Evolutionary conservation across 2,797 vertebrate genomes (phyloP).

Genomic region (Cephalopachus bancanus): DNA sequence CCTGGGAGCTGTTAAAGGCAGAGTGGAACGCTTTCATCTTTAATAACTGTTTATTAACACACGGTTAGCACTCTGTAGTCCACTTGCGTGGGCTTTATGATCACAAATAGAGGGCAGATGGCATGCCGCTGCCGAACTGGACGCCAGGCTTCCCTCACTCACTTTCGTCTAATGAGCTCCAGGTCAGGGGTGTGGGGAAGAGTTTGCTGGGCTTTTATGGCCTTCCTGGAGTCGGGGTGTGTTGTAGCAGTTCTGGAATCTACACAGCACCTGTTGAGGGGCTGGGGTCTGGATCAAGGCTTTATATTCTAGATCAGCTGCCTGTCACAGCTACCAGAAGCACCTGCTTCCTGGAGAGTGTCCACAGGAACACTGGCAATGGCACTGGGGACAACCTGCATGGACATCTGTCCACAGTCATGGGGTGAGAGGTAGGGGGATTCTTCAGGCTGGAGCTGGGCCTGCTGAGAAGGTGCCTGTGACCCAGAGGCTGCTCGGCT

Average conservation of each 20-base stretch:
- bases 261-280: background rate
- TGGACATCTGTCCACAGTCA: background rate
- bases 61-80: background rate
- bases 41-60: slow-evolving; percentile 61
- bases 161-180: background rate
- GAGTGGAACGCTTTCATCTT: slow-evolving; percentile 46
- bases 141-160: background rate
- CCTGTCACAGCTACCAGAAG: background rate
- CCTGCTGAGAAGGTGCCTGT: background rate
- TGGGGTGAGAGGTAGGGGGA: rapidly evolving
- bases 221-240: background rate
- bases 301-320: background rate
- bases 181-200: background rate
- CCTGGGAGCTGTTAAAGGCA: slow-evolving; percentile 49
- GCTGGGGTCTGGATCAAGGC: background rate
- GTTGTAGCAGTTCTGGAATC: background rate
- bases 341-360: background rate
- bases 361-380: background rate
- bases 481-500: background rate
- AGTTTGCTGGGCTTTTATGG: background rate
- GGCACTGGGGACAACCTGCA: background rate
- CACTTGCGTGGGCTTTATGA: slow-evolving; percentile 1
- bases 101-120: slow-evolving; percentile 61
- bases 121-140: background rate
- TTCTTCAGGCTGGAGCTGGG: background rate